phyloP scores from a whole-genome alignment of 53 echinoderm and acorn worm genomes.

The Luidia sarsii region DNA sequence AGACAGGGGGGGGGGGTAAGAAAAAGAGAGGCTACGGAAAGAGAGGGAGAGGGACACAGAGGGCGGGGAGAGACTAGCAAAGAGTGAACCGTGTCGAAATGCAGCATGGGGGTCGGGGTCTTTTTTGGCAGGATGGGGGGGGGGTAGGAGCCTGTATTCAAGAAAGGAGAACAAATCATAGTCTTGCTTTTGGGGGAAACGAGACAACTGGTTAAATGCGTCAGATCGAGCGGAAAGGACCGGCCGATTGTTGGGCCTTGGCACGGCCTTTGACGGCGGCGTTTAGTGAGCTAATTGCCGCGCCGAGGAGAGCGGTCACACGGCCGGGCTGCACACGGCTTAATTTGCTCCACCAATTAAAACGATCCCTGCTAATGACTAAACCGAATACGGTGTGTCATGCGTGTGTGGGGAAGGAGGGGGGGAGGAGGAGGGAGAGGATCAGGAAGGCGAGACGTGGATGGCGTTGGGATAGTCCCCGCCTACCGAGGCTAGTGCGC shows the following conservation, averaged over 20 bases:
- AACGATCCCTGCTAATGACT: conserved; percentile 66
- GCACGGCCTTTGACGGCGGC: conserved; percentile 30
- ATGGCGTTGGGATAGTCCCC: no score
- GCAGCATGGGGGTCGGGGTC: no score
- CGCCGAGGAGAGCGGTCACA: conserved; percentile 35
- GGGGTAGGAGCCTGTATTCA: conserved; percentile 8
- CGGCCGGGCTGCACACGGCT: conserved; percentile 18
- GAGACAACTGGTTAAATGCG: background rate
- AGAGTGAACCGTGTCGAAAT: no score
- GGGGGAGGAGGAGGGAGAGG: no score
- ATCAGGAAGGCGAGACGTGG: no score
- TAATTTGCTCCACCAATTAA: conserved; percentile 80
- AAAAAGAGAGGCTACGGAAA: no score
- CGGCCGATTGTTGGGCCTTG: conserved; percentile 34
- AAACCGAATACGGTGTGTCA: conserved; percentile 50
- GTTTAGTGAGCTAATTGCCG: conserved; percentile 60
- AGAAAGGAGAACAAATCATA: conserved; percentile 1
- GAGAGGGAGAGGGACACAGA: no score
- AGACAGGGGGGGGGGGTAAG: no score
- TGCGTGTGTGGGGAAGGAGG: no score
- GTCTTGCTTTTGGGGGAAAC: background rate
- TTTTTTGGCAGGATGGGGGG: background rate
- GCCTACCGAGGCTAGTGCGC: conserved; percentile 35
- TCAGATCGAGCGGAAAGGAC: conserved; percentile 33
- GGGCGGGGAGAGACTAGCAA: no score